Base-by-base conservation (phyloP, 2,797 vertebrate genomes). In the Leptoclinus maculatus region DNA sequence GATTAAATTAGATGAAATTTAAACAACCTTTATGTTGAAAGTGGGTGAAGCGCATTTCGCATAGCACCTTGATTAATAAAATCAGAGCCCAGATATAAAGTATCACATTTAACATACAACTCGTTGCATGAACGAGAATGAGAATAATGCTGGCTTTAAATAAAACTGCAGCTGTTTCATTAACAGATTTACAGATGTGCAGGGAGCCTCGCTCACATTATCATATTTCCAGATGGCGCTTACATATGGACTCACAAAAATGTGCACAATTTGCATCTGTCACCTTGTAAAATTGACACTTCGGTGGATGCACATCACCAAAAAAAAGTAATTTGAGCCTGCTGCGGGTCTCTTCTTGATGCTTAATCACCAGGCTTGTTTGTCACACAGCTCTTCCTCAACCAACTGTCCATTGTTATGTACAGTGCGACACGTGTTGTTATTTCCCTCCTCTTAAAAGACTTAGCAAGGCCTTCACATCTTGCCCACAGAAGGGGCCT, bases 381-480 rank as follows among this genome's bases (percentile, higher is more conserved):
- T 92, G 80, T 87, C 80, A 82, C 74, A 59, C 38, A 49, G 74
- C 77, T 82, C 77, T 86, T 90, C 88, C 67, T 71, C 54, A 66
- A 76, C 67, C 54, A 27, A 72, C 75, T 84, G 45, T 74, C 89
- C 86, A 95, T 95, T 96, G 94, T 96, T 93, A 62, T 64, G 54
- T 78, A 79, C 85, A 81, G 66, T 47, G 51, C 2, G 78, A 79
- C 88, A 90, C 88, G 89, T 92, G 91, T 88, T 94, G 93, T 94
- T 94, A 93, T 95, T 95, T 95, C 92, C 94, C 89, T 76, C 53
- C 29, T 85, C 67, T 74, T 86, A 65, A 83, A 86, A 80, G 82
- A 86, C 76, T 72, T 59, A 79, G 66, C 75, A 71, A 86, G 80
- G 77, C 83, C 80, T 77, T 82, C 67, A 67, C 85, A 89, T 91